phyloP scores from a whole-genome alignment of 2,113 vertebrate genomes.

The Tichodroma muraria region DNA sequence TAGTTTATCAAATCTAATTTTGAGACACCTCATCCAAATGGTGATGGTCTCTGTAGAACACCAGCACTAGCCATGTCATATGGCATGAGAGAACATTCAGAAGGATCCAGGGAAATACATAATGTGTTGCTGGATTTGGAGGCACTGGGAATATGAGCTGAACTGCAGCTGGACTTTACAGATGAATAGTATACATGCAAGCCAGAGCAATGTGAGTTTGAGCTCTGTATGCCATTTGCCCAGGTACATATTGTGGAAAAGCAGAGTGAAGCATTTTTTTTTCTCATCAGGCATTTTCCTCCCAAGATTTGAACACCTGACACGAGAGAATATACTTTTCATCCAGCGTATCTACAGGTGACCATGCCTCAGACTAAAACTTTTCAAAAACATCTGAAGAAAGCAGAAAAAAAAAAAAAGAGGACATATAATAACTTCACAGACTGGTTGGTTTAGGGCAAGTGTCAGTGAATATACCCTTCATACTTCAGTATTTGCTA shows the following conservation, averaged over 20 bases:
- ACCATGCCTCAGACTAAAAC: not conserved
- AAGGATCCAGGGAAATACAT: not conserved
- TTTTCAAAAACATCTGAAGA: not conserved
- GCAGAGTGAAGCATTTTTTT: not conserved
- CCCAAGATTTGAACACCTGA: not conserved
- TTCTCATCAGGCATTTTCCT: not conserved
- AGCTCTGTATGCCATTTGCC: not conserved
- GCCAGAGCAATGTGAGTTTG: not conserved
- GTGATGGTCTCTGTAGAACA: not conserved
- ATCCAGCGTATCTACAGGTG: not conserved
- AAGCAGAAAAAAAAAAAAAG: not conserved
- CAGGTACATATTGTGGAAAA: not conserved
- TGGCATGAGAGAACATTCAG: not conserved
- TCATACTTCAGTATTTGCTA: not conserved
- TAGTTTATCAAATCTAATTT: not conserved
- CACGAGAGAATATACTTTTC: not conserved
- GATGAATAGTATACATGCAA: not conserved
- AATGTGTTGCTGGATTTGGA: not conserved
- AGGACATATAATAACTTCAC: not conserved
- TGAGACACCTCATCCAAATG: not conserved
- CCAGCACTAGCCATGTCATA: not conserved
- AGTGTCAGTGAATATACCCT: not conserved
- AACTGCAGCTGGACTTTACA: not conserved
- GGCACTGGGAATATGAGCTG: not conserved
- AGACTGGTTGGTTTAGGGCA: not conserved